Base-by-base conservation (phyloP, 2,888 invertebrate genomes). In the Phyto melanocephala region DNA sequence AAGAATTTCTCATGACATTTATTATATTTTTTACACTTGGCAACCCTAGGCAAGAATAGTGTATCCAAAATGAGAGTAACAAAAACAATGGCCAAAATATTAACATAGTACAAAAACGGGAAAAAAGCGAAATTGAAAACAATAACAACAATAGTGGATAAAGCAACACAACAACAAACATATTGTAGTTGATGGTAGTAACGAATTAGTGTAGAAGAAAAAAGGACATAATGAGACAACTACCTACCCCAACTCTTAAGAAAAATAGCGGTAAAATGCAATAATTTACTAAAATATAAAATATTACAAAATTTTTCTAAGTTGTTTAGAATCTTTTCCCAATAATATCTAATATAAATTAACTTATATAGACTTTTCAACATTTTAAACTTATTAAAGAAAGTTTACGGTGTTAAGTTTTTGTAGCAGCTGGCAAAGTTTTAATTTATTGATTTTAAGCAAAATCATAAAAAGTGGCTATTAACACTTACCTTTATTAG, bases 391-490 rank as follows among this genome's bases (percentile, higher is more conserved):
- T 37, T n/a, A n/a, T n/a, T 24, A n/a, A 62, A 47, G 13, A 17
- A 63, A 40, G 1, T 6, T 62, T 52, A 35, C 47, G 67, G 6
- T 5, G 17, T 47, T 37, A 33, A 28, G 37, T 40, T 28, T 28
- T 47, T 60, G 50, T 24, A 74, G 75, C 79, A 79, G 82, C 75
- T 82, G 82, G 52, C 79, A 68, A 24, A 60, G 65, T 75, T 75
- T 75, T 71, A 75, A 67, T 82, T 79, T 82, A 82, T 82, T 76
- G 82, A 82, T 82, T 82, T 82, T 82, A 60, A 75, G 35, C 72
- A 74, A 78, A 70, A 70, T 28, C 28, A 5, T 56, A 40, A 42
- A 80, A 70, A 28, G 24, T 24, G 7, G 33, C 45, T 33, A 4
- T 33, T 56, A 42, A 56, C 58, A 70, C 82, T 76, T 79, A 82